Evolutionary conservation across 2,888 invertebrate genomes (phyloP), one percentile per base, ranked within the genome.

Genomic region (Latheticus oryzae): DNA sequence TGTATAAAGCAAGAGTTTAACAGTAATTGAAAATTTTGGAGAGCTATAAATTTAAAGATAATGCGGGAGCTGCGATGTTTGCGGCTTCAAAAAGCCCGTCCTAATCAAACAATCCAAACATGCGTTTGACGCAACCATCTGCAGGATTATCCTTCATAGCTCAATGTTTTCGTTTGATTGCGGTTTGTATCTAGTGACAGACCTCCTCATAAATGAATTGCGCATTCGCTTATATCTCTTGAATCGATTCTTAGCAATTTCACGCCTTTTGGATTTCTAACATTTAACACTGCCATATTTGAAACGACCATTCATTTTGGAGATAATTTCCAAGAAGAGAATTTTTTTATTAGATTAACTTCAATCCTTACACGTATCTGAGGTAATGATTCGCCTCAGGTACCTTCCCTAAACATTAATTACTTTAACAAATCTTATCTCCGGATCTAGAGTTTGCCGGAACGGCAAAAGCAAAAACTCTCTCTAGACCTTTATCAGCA

Each of bases 171-270:
- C 58, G 32, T 58, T 40, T 56, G 50, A 60, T 62, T 62, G 58
- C 50, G 43, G 55, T 45, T 61, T 56, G 62, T n/a, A 64, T 62
- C 58, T 53, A 57, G 58, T 60, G 60, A 64, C 61, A 56, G 51
- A 48, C 37, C 43, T 59, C 47, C 55, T 60, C 58, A 61, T 60
- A 63, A 63, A 59, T 40, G 57, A 59, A 57, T 59, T 57, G 57
- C 57, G 52, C 54, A 56, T 61, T 55, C 59, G 37, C 55, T 62
- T 47, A 47, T 58, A 50, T 50, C 57, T 38, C 21, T 57, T 61
- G 67, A 70, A 71, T 72, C 72, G 71, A 69, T 72, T 67, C 65
- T 63, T 67, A 58, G 67, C 70, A 74, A 74, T 74, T 74, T 74
- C 72, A 73, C 74, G 74, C 74, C 69, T 65, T 70, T 72, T 72